Conservation (phyloP, 2,888 invertebrate genomes). For the Parelbella ahira region DNA sequence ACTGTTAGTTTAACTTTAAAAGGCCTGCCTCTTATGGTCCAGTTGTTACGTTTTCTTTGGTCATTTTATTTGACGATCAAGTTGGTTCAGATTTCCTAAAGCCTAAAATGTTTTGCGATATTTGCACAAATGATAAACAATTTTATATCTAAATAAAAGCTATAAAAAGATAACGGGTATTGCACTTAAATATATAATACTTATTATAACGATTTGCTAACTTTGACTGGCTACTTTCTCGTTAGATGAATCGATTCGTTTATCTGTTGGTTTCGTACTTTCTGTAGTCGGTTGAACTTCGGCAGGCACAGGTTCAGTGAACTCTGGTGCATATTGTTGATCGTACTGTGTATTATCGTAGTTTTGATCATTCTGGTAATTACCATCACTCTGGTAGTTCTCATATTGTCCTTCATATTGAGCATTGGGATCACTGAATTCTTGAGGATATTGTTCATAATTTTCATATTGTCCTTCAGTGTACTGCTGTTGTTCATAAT, state of each 20-base stretch:
- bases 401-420: slow-evolving; percentile 54
- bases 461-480: slow-evolving; percentile 55
- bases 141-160: slow-evolving; percentile 34
- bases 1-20: too few relatives aligned
- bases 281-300: slow-evolving; percentile 29
- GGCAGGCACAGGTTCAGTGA: slow-evolving; percentile 30
- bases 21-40: too few relatives aligned
- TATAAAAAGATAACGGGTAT: slow-evolving; percentile 50
- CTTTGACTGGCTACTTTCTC: slow-evolving; percentile 54
- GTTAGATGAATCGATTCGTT: slow-evolving; percentile 42
- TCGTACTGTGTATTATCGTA: slow-evolving; percentile 49
- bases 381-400: slow-evolving; percentile 50
- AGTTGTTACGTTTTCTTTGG: too few relatives aligned
- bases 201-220: slow-evolving; percentile 47
- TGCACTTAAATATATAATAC: slow-evolving; percentile 50
- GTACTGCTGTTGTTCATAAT: slow-evolving; percentile 49
- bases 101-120: too few relatives aligned
- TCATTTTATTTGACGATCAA: too few relatives aligned
- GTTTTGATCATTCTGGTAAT: slow-evolving; percentile 48
- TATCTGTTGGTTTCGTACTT: slow-evolving; percentile 29
- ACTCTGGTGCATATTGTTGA: slow-evolving; percentile 43
- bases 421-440: slow-evolving; percentile 49
- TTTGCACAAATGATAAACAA: too few relatives aligned
- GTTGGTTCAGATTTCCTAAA: too few relatives aligned
- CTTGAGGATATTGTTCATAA: slow-evolving; percentile 53